These are phyloP conservation scores for Cosmorhoe ocellata DNA, from an alignment of 2,888 invertebrate species.

Conservation along the genomic window DNA sequence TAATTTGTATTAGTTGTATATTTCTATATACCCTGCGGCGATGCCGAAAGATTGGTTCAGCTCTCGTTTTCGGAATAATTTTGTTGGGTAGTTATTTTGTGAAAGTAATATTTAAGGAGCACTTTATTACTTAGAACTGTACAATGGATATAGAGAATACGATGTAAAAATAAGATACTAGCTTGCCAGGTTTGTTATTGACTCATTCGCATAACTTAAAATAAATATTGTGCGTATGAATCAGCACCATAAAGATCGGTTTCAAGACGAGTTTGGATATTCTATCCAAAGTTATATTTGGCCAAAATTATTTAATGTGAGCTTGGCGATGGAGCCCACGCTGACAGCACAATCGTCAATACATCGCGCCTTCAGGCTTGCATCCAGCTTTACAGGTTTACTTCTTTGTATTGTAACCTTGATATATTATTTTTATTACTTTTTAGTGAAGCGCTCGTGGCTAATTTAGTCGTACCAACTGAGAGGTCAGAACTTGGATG, in stretches of 20 bases:
- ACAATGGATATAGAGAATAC: background rate
- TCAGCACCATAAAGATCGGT: slow-evolving; percentile 5
- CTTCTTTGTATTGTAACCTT: background rate
- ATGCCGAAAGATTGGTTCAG: slow-evolving; percentile 1
- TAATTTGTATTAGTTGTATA: slow-evolving; percentile 17
- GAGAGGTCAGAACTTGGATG: no score
- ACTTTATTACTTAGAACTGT: background rate
- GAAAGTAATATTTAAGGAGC: no score
- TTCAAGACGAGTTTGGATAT: background rate
- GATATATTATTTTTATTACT: slow-evolving; percentile 5
- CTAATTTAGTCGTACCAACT: no score
- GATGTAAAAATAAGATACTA: no score
- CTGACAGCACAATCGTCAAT: slow-evolving; percentile 70
- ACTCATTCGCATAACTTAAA: slow-evolving; percentile 11
- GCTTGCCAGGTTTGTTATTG: background rate
- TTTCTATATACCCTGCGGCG: slow-evolving; percentile 13
- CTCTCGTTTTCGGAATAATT: slow-evolving; percentile 6
- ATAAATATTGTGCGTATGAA: slow-evolving; percentile 5
- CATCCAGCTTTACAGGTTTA: slow-evolving; percentile 43
- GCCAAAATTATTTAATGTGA: slow-evolving; percentile 25
- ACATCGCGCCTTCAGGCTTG: slow-evolving; percentile 53
- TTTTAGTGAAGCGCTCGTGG: background rate
- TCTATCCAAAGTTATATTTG: background rate
- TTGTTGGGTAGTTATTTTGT: background rate
- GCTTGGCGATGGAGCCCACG: slow-evolving; percentile 21